Percentiles rank a stretch among this genome's conserved stretches.
These are phyloP conservation scores for Echinometra lucunter DNA, from an alignment of 53 echinoderm and acorn worm species.

Conservation along the genomic window DNA sequence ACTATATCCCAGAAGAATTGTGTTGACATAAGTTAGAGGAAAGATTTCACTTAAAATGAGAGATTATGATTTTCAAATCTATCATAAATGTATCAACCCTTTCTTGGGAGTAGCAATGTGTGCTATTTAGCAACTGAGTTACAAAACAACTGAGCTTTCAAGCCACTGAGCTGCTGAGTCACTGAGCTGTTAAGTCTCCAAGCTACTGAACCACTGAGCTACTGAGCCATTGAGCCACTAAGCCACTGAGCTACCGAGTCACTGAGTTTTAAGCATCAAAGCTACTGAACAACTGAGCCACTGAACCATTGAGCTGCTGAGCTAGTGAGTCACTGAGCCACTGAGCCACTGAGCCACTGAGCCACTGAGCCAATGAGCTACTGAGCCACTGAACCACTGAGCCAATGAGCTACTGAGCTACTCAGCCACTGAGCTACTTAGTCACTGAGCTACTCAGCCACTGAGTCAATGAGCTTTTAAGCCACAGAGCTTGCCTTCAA, in stretches of 20 bases:
- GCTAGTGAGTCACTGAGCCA: neutral
- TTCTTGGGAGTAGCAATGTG: neutral
- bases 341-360: too few species aligned
- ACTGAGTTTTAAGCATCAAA: neutral
- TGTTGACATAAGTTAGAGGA: neutral
- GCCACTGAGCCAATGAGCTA: too few species aligned
- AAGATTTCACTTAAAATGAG: neutral
- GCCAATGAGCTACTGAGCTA: too few species aligned
- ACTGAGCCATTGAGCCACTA: neutral
- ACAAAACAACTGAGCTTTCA: too few species aligned
- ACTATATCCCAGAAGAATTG: neutral
- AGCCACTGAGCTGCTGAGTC: too few species aligned
- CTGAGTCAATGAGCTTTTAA: neutral
- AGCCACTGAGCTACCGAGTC: neutral
- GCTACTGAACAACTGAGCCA: neutral
- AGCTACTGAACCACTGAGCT: too few species aligned
- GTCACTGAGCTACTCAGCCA: too few species aligned
- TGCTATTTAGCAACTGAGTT: neutral
- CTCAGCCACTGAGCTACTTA: too few species aligned
- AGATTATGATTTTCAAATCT: neutral
- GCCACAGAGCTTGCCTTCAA: neutral
- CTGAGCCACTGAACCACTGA: neutral
- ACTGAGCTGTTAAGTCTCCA: too few species aligned
- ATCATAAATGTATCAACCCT: neutral
- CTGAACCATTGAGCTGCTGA: neutral